Evolutionary conservation across 2,888 invertebrate genomes (phyloP).

Genomic region (Tetrapedia diversipes): DNA sequence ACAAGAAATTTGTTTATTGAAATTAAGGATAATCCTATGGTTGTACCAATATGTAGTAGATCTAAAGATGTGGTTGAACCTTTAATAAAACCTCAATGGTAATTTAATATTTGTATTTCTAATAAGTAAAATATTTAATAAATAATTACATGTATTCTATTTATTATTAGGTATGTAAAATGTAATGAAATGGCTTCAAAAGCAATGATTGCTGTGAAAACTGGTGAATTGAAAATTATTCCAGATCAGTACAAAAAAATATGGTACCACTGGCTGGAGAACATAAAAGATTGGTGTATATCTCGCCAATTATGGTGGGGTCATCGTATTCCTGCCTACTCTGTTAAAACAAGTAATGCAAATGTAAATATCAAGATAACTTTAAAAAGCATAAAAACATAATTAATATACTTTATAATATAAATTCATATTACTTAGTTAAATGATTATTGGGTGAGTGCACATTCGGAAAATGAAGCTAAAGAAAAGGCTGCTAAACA

Average conservation of each 20-base stretch:
- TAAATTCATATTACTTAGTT: constrained; percentile 49
- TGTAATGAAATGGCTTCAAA: constrained; percentile 94
- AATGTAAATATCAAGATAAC: constrained; percentile 41
- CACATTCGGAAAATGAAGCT: constrained; percentile 89
- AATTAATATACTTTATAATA: constrained; percentile 7
- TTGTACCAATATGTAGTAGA: constrained; percentile 97
- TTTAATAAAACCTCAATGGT: constrained; percentile 98
- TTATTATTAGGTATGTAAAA: constrained; percentile 88
- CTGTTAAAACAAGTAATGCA: constrained; percentile 85
- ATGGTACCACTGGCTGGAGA: constrained; percentile 98
- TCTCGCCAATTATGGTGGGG: constrained; percentile 99
- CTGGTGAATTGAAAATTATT: constrained; percentile 92
- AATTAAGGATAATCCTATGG: constrained; percentile 96
- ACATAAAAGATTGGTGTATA: constrained; percentile 99
- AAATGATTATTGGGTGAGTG: constrained; percentile 85
- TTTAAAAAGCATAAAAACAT: background rate
- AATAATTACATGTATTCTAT: background rate
- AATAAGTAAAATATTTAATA: background rate
- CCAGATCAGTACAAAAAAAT: constrained; percentile 95
- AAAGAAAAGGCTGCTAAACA: constrained; percentile 89
- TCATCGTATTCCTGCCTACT: constrained; percentile 98
- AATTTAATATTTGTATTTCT: constrained; percentile 41
- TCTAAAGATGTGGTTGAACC: constrained; percentile 99
- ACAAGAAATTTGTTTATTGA: constrained; percentile 89
- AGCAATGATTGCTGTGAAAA: constrained; percentile 91